Base-by-base conservation (phyloP, 2,888 invertebrate species). In the Neoaliturus tenellus region DNA sequence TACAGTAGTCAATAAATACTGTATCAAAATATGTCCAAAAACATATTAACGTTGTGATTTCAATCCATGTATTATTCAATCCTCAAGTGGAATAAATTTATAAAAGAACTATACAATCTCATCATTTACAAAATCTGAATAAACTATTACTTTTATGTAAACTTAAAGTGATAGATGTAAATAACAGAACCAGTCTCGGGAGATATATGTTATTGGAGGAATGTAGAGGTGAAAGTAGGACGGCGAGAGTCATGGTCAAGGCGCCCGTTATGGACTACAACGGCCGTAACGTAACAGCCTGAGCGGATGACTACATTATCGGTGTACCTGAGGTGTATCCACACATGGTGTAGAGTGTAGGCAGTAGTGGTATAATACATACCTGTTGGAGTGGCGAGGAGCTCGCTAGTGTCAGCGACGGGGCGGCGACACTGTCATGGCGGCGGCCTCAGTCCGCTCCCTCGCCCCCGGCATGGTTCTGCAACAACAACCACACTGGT, bases 341-440 rank as follows among this genome's bases (percentile, higher is more conserved):
- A 14, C 17, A 48, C 17, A 48, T n/a, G 4, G 14, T n/a, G 14
- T n/a, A n/a, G 17, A n/a, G 14, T n/a, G 14, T 20, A 23, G 8
- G 3, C 6, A 25, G 31, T 28, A 12, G 41, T 10, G 31, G 23
- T 75, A 14, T n/a, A n/a, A n/a, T n/a, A n/a, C n/a, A 3, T 73
- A 73, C 39, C 73, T 44, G 39, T 10, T 23, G 73, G 12, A 20
- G 12, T n/a, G n/a, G 48, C 3, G 20, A 28, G 48, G 31, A 10
- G n/a, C n/a, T n/a, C n/a, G n/a, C 35, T 20, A 17, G 78, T 23
- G 78, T 51, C 31, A 78, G 78, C 33, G 78, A 78, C 78, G 55
- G 17, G 23, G 6, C 1, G 62, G 14, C 51, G 51, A 51, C 20
- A 23, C 20, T 23, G 51, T 23, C 39, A 71, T 71, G 71, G 35